phyloP scores from a whole-genome alignment of 1,140 invertebrate genomes.

The Drosophila pectinifera region DNA sequence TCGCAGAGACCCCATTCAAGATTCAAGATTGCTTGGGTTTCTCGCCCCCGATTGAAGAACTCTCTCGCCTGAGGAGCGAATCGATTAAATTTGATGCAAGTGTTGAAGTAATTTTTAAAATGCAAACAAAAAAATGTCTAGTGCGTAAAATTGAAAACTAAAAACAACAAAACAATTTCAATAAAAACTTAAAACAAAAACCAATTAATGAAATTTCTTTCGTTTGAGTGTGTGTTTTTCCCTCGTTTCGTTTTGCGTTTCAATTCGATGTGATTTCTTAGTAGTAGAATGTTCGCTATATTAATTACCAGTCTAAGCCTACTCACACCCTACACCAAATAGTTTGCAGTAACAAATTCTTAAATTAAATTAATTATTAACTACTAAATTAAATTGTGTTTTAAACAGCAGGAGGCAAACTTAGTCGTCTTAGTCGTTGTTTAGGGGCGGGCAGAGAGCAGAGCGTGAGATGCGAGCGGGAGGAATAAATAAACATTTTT shows the following conservation, averaged over 20 bases:
- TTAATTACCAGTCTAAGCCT: constrained; percentile 39
- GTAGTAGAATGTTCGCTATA: constrained; percentile 55
- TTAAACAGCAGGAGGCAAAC: constrained; percentile 49
- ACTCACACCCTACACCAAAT: constrained; percentile 37
- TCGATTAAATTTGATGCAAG: constrained; percentile 52
- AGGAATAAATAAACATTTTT: constrained; percentile 70
- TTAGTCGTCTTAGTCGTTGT: constrained; percentile 55
- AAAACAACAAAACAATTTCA: constrained; percentile 54
- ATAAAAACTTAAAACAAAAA: constrained; percentile 43
- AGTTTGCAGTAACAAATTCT: constrained; percentile 58
- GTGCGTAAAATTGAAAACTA: constrained; percentile 68
- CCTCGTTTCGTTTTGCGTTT: constrained; percentile 39
- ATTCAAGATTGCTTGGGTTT: constrained; percentile 56
- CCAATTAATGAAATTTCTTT: constrained; percentile 29
- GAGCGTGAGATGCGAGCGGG: constrained; percentile 29
- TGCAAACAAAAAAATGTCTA: constrained; percentile 62
- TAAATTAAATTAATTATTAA: constrained; percentile 39
- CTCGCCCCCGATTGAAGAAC: constrained; percentile 40
- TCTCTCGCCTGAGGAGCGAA: constrained; percentile 42
- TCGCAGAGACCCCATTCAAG: constrained; percentile 46
- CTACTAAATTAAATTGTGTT: constrained; percentile 55
- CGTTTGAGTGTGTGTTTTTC: constrained; percentile 31
- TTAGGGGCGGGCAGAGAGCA: constrained; percentile 38
- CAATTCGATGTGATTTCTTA: constrained; percentile 56
- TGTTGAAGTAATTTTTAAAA: constrained; percentile 71